Conservation (phyloP, 1,140 invertebrate species). For the Papilio polyxenes region DNA sequence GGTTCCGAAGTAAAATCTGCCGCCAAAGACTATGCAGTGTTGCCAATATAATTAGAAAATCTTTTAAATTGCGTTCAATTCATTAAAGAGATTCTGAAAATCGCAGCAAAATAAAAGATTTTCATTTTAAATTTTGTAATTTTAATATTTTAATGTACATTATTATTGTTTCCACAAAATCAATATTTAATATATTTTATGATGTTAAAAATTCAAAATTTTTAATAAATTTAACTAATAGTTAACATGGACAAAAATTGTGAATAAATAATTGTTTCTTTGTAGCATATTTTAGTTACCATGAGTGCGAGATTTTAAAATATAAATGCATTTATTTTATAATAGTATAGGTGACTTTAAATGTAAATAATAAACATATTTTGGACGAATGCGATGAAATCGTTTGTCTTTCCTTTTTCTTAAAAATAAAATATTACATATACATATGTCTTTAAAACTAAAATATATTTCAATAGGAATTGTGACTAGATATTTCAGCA, state of each 20-base stretch:
- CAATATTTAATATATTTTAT: background rate
- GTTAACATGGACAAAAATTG: constrained; percentile 3
- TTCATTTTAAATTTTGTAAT: background rate
- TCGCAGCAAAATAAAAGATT: background rate
- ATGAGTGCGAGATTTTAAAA: constrained; percentile 42
- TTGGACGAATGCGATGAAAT: constrained; percentile 53
- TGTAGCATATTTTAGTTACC: constrained; percentile 39
- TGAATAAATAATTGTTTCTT: constrained; percentile 37
- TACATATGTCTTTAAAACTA: background rate
- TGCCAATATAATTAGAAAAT: constrained; percentile 9
- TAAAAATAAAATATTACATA: constrained; percentile 34
- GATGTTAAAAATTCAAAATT: background rate
- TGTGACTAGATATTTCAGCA: background rate
- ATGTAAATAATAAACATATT: constrained; percentile 54
- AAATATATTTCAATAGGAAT: background rate
- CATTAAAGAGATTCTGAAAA: background rate
- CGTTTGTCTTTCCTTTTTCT: constrained; percentile 37
- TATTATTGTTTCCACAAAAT: background rate
- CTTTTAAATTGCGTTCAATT: background rate
- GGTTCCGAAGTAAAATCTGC: background rate
- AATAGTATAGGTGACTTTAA: constrained; percentile 45
- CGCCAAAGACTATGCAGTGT: background rate
- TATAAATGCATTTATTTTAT: constrained; percentile 43
- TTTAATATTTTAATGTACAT: constrained; percentile 4
- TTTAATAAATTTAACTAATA: background rate